Base-by-base conservation (phyloP, 2,888 invertebrate genomes). In the Dasypolia templi region DNA sequence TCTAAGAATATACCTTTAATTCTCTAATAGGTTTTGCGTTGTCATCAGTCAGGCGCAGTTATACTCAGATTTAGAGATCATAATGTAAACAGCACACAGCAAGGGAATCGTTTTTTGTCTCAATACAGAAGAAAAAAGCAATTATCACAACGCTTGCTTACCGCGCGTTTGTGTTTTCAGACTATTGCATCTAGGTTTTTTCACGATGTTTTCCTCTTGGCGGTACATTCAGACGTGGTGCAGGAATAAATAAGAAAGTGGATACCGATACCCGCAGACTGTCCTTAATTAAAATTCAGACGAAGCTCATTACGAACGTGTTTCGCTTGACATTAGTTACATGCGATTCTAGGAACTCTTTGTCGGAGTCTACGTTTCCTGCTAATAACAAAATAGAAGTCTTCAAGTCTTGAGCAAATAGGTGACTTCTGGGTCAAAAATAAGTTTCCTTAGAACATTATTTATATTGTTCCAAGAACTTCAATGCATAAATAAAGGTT, bases 401-500 rank as follows among this genome's bases (percentile, higher is more conserved):
- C 22, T 44, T 44, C 46, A 19, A 39, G 29, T 32, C 58, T 9
- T 11, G 0, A 49, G 42, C 5, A 44, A 68, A 14, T n/a, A 14
- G 56, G 14, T 26, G 2, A 49, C 26, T 77, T 26, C 17, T 56
- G 9, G 55, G 19, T 44, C 9, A 42, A 53, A 49, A 49, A 22
- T 35, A 39, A 6, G 1, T 19, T 58, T 35, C 26, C 6, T 6
- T 29, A 42, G 55, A 77, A 51, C 35, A 49, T 51, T 53, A 61
- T 53, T 42, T 14, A 7, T 32, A 11, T 26, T 26, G 39, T 55
- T 75, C 53, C 19, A 22, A 75, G 77, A 67, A 82, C 19, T 62
- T 75, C 6, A 32, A 11, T 46, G 12, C 12, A 77, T 82, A 63
- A 78, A 79, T 69, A 82, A 78, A 53, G 29, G 67, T 80, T 79